A percentile compares a stretch with the other conserved stretches of the same genome.
These are phyloP conservation scores for Gymnothorax javanicus DNA, from an alignment of 2,797 vertebrate species.

Conservation along the genomic window DNA sequence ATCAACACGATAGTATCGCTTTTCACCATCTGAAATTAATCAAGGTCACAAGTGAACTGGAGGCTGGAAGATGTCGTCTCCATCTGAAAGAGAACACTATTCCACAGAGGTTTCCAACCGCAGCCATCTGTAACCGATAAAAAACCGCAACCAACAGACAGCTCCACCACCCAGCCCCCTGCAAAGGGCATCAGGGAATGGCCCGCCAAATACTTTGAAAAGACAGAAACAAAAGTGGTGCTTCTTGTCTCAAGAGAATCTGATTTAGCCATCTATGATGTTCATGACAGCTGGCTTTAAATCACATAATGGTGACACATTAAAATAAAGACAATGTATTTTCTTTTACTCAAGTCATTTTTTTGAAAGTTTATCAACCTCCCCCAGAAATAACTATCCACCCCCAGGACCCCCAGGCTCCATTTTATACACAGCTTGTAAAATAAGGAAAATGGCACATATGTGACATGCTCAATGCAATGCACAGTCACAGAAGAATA, in stretches of 20 bases:
- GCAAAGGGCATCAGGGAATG: neutral
- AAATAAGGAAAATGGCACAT: neutral
- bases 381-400: neutral
- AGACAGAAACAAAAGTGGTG: neutral
- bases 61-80: neutral
- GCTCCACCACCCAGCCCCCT: neutral
- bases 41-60: neutral
- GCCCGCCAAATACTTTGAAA: neutral
- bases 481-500: neutral
- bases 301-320: neutral
- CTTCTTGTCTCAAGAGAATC: no score
- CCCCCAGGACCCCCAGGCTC: neutral
- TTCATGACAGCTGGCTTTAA: neutral
- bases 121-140: slow-evolving; percentile 4
- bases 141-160: neutral
- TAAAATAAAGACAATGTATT: neutral
- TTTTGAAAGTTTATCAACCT: neutral
- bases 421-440: neutral
- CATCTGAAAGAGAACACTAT: neutral
- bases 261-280: neutral
- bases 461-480: neutral
- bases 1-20: neutral
- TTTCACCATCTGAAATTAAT: neutral
- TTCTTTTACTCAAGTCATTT: neutral
- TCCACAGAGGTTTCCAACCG: neutral